Percentiles rank a stretch among this genome's conserved stretches.
phyloP scores from a whole-genome alignment of 2,797 vertebrate genomes.

The Ibycter americanus region DNA sequence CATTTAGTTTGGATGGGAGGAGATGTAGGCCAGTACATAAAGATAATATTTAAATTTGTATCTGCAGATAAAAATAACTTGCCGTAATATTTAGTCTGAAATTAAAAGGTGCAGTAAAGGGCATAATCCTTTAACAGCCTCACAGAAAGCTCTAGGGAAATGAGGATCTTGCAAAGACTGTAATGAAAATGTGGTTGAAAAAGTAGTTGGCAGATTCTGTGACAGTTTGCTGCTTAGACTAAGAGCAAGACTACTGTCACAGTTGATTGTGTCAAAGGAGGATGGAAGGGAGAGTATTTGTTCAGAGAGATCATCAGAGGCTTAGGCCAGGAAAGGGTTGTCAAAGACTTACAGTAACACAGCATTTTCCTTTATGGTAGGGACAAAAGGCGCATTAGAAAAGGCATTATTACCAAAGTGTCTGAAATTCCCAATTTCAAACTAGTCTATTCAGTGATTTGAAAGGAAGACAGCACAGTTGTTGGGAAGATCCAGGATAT shows the following conservation, averaged over 20 bases:
- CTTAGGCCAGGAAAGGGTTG: neutral
- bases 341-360: neutral
- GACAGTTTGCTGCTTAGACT: neutral
- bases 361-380: neutral
- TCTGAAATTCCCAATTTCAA: neutral
- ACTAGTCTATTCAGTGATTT: neutral
- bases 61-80: neutral
- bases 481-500: neutral
- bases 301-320: neutral
- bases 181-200: neutral
- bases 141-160: neutral
- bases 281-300: neutral
- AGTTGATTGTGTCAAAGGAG: neutral
- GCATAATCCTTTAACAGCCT: neutral
- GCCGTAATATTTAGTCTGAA: neutral
- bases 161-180: neutral
- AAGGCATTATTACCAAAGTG: neutral
- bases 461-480: neutral
- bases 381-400: neutral
- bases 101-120: neutral
- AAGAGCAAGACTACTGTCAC: neutral
- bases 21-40: neutral
- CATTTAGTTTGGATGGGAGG: neutral
- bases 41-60: neutral
- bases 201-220: neutral